phyloP scores from a whole-genome alignment of 2,888 invertebrate genomes.

The Cremastinae sp. region DNA sequence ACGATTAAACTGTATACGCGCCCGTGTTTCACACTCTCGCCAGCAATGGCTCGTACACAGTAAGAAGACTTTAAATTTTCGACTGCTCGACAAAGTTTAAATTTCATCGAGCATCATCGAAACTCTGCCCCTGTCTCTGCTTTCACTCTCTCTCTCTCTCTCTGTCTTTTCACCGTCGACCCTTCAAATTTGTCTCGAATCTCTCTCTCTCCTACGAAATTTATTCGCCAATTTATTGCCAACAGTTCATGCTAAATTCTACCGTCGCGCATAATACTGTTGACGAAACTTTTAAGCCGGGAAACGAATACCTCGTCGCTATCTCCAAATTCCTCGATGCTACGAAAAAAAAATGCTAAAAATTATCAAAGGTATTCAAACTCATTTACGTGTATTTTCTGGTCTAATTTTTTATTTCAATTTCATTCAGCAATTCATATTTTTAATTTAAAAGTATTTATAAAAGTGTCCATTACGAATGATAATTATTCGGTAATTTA shows the following conservation, averaged over 20 bases:
- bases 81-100: slow-evolving; percentile 28
- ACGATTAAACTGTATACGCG: slow-evolving; percentile 20
- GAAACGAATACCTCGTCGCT: too few species aligned
- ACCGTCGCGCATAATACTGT: not conserved
- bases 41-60: not conserved
- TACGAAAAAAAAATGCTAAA: not conserved
- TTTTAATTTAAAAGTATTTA: not conserved
- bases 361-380: too few species aligned
- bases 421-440: too few species aligned
- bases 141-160: slow-evolving; percentile 1
- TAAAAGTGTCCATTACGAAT: not conserved
- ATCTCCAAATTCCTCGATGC: not conserved
- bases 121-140: not conserved
- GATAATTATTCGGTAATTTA: slow-evolving; percentile 7
- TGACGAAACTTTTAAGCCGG: slow-evolving; percentile 2
- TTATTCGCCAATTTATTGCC: slow-evolving; percentile 16
- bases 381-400: too few species aligned
- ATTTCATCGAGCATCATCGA: slow-evolving; percentile 18
- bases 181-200: slow-evolving; percentile 17
- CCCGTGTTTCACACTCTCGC: slow-evolving; percentile 5
- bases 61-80: slow-evolving; percentile 26
- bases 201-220: slow-evolving; percentile 5
- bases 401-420: too few species aligned
- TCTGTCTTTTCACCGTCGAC: too few species aligned
- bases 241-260: not conserved